phyloP scores from a whole-genome alignment of 2,797 vertebrate species.

The Borostomias antarcticus region DNA sequence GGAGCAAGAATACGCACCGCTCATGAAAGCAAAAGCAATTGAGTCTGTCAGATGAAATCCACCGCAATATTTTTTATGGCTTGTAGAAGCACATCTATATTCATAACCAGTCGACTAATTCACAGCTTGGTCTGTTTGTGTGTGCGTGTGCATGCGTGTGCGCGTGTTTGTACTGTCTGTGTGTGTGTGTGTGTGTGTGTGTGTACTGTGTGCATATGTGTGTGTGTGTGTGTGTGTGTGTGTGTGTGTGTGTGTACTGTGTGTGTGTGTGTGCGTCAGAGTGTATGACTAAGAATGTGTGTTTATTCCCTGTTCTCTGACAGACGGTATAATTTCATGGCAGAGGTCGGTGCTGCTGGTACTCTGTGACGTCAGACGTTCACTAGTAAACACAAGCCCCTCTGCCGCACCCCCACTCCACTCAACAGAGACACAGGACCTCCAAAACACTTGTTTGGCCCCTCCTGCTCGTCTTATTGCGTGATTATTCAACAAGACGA shows the following conservation, averaged over 20 bases:
- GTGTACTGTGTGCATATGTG: background rate
- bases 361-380: conserved; percentile 31
- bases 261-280: background rate
- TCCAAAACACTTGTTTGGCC: background rate
- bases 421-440: conserved; percentile 16
- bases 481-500: conserved; percentile 28
- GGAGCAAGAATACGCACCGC: conserved; percentile 36
- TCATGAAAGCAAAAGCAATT: conserved; percentile 67
- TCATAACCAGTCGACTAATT: conserved; percentile 13
- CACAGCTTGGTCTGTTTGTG: conserved; percentile 9
- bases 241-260: background rate
- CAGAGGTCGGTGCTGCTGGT: conserved; percentile 4
- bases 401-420: conserved; percentile 7
- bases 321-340: conserved; percentile 36
- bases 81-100: conserved; percentile 52
- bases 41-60: conserved; percentile 59
- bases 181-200: conserved; percentile 2
- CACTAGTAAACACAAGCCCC: conserved; percentile 34
- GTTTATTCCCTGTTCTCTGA: conserved; percentile 12
- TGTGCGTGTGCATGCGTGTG: background rate
- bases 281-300: background rate
- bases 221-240: conserved; percentile 7
- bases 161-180: background rate
- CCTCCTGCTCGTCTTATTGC: conserved; percentile 8
- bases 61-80: conserved; percentile 50